Base-by-base conservation (phyloP, 2,888 invertebrate genomes). In the Sepiola atlantica region DNA sequence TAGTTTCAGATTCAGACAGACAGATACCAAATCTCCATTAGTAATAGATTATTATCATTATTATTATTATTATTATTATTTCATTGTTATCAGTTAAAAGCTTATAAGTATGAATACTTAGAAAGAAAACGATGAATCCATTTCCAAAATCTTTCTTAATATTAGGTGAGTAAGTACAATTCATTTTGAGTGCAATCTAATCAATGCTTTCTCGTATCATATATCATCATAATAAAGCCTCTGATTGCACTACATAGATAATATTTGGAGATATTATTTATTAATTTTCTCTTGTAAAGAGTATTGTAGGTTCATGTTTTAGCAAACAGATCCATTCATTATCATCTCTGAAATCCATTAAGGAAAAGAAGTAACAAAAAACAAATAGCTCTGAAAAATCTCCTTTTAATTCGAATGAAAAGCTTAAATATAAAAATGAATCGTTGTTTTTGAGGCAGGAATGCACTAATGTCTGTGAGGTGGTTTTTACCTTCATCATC, bases 381-480 rank as follows among this genome's bases (percentile, higher is more conserved):
- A 77, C 14, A 77, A 77, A n/a, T n/a, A n/a, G 14, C 77, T 77
- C 3, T 4, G n/a, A 77, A 77, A 77, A 77, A 77, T 77, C n/a
- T 32, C 77, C 32, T 32, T 77, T 77, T n/a, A 77, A n/a, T 77
- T 32, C n/a, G 32, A 77, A 77, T 77, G n/a, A 77, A 32, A n/a
- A 77, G 77, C 77, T 77, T 77, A 77, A n/a, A 77, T 77, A 77
- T 77, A 77, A 77, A 77, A 77, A 77, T 77, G 24, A 28, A 77
- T 77, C 77, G 32, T 1, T 77, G 32, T 77, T 77, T 77, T 77
- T n/a, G n/a, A n/a, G 32, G n/a, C 77, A 32, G 14, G 77, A 77
- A 77, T 77, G n/a, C 77, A 77, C 77, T 77, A 28, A 77, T 77
- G 77, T 32, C 77, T 77, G 16, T n/a, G 32, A 77, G 77, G 77